Evolutionary conservation across 2,797 vertebrate species (phyloP).

Genomic region (Varecia variegata): DNA sequence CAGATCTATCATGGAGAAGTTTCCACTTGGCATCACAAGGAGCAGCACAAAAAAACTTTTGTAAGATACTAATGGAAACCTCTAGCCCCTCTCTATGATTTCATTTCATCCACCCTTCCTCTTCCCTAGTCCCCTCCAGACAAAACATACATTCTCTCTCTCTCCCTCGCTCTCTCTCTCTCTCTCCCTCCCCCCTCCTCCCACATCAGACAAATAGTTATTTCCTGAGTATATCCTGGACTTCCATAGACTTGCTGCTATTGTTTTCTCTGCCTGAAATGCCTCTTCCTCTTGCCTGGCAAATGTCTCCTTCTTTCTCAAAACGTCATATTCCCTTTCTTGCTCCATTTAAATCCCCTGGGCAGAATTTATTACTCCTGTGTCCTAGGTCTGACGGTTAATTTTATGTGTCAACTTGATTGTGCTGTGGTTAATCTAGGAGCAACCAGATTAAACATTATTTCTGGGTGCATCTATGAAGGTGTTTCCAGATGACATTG

Average conservation of each 20-base stretch:
- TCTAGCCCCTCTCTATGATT: background rate
- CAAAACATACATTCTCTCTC: background rate
- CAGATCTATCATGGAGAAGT: background rate
- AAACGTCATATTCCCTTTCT: background rate
- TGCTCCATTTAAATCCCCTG: background rate
- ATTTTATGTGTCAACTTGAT: background rate
- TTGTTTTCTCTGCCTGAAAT: background rate
- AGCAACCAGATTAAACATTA: background rate
- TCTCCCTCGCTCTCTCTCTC: no score
- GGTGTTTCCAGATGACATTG: background rate
- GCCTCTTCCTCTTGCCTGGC: background rate
- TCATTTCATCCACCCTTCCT: background rate
- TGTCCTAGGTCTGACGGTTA: background rate
- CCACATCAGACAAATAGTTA: background rate
- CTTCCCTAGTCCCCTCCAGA: background rate
- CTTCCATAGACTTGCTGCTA: background rate
- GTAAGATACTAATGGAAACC: background rate
- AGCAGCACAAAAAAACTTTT: background rate
- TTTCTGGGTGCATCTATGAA: background rate
- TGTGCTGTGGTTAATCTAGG: no score
- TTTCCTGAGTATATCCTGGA: background rate
- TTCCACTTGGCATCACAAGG: background rate
- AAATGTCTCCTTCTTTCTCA: background rate
- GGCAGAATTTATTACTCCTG: background rate
- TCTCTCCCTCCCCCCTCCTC: no score